A percentile compares a stretch with the other conserved stretches of the same genome.
Evolutionary conservation across 2,113 vertebrate genomes (phyloP).

Genomic region (Xiphophorus hellerii): DNA sequence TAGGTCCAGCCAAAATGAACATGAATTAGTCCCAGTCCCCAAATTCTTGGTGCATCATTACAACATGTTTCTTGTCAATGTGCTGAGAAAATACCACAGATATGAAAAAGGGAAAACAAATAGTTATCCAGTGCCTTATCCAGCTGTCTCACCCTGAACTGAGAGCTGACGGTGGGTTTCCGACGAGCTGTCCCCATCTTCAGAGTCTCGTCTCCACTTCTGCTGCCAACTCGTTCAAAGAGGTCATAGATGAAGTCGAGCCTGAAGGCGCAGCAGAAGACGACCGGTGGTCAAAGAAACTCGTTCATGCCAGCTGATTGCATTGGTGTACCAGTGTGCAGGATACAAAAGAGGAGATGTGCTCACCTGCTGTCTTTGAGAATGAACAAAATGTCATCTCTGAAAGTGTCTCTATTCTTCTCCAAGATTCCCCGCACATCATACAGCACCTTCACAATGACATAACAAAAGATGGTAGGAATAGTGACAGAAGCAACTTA

Average conservation of each 20-base stretch:
- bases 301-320: neutral
- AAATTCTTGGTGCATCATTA: too few species aligned
- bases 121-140: neutral
- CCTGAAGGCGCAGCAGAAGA: constrained; percentile 62
- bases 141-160: constrained; percentile 87
- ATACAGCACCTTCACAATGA: constrained; percentile 84
- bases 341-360: neutral
- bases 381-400: constrained; percentile 92
- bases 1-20: too few species aligned
- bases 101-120: too few species aligned
- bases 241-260: constrained; percentile 94
- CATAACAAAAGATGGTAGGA: neutral
- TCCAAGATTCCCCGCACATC: constrained; percentile 89
- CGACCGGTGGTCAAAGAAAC: neutral
- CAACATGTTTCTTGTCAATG: too few species aligned
- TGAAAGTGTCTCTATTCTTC: constrained; percentile 94
- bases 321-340: neutral
- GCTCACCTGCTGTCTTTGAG: constrained; percentile 90
- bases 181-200: constrained; percentile 92
- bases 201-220: constrained; percentile 86
- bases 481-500: neutral
- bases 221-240: constrained; percentile 89
- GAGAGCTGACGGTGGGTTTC: constrained; percentile 93
- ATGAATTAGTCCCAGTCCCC: too few species aligned
- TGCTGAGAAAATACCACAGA: too few species aligned